These are phyloP conservation scores for Patella vulgata DNA, from an alignment of 1,140 invertebrate genomes.

Conservation along the genomic window DNA sequence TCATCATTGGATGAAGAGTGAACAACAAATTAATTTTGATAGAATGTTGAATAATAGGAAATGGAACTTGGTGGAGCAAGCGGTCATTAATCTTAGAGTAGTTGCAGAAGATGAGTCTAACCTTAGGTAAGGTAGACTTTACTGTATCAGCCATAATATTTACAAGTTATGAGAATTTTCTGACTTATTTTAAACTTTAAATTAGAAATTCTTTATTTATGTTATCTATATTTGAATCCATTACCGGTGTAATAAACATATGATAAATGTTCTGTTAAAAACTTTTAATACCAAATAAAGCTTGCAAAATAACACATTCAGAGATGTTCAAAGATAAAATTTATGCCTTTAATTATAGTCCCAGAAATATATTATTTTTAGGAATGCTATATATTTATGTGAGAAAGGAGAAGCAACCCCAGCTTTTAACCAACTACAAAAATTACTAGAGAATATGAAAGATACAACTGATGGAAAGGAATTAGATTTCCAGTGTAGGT, in stretches of 20 bases:
- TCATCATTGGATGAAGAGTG: conserved; percentile 77
- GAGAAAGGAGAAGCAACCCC: conserved; percentile 58
- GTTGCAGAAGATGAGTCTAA: conserved; percentile 66
- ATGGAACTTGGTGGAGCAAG: conserved; percentile 80
- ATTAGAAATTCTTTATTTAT: background rate
- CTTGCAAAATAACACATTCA: no score
- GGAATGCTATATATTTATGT: conserved; percentile 52
- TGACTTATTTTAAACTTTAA: background rate
- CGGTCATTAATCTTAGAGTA: conserved; percentile 78
- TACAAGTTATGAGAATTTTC: background rate
- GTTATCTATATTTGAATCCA: no score
- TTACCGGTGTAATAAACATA: no score
- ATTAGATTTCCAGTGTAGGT: conserved; percentile 55
- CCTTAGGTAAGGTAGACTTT: conserved; percentile 47
- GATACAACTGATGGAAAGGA: conserved; percentile 22
- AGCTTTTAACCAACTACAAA: conserved; percentile 46
- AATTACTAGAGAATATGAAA: conserved; percentile 41
- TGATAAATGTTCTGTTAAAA: no score
- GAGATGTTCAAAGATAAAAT: no score
- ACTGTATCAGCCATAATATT: no score
- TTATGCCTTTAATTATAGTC: no score
- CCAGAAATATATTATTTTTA: no score
- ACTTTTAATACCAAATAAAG: no score
- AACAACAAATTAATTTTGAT: conserved; percentile 74
- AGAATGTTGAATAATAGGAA: conserved; percentile 75